phyloP scores from a whole-genome alignment of 30 jellyfish, hydroid and myxozoan genomes.

The Hydractinia symbiolongicarpus region DNA sequence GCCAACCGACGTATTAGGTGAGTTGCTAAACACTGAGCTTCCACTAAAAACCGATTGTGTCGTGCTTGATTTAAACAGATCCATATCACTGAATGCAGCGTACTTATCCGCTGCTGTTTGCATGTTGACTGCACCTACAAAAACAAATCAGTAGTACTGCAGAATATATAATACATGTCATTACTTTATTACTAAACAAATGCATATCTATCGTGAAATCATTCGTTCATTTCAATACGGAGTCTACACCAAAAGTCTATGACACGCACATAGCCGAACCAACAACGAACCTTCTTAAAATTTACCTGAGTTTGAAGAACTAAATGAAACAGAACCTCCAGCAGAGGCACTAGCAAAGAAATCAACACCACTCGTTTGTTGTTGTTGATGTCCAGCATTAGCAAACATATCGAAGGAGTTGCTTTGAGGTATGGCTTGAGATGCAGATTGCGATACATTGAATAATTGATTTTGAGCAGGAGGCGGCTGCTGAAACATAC shows the following conservation, averaged over 20 bases:
- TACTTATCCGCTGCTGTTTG: constrained; percentile 12
- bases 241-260: no score
- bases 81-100: constrained; percentile 27
- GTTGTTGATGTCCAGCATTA: no score
- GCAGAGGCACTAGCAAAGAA: no score
- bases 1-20: constrained; percentile 5
- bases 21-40: background rate
- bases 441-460: background rate
- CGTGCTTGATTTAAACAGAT: constrained; percentile 19
- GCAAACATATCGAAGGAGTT: constrained; percentile 22
- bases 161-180: no score
- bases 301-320: background rate
- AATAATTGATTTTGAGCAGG: constrained; percentile 29
- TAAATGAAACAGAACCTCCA: no score
- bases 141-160: background rate
- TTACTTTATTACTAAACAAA: no score
- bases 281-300: background rate
- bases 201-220: no score
- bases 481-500: constrained; percentile 29
- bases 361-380: no score
- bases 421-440: background rate
- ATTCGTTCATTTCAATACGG: no score
- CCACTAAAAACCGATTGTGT: constrained; percentile 28
- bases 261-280: background rate
- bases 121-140: background rate